Percentiles rank a stretch among this genome's conserved stretches.
Conservation (phyloP, 2,888 invertebrate genomes). For the Druceiella hillmani region DNA sequence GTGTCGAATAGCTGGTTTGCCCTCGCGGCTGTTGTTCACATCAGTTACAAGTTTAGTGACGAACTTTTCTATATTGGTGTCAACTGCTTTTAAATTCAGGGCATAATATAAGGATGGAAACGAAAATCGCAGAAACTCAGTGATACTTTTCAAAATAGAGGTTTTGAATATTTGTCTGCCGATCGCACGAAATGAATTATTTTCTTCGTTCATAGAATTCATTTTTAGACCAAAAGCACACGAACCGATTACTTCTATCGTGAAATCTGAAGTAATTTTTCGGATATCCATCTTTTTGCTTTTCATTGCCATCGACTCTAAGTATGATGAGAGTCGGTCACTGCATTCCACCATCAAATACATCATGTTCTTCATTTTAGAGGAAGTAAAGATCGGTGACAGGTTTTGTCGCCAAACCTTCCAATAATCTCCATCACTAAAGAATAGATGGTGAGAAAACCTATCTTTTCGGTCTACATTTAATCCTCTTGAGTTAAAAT, state of each 20-base stretch:
- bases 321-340: background rate
- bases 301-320: background rate
- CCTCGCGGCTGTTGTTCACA: background rate
- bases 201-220: background rate
- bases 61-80: background rate
- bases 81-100: no score
- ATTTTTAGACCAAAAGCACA: background rate
- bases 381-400: constrained; percentile 12
- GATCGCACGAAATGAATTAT: background rate
- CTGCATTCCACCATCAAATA: background rate
- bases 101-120: background rate
- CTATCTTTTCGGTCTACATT: constrained; percentile 4
- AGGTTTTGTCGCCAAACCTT: constrained; percentile 10
- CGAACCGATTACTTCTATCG: background rate
- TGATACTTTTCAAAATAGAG: no score
- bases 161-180: background rate
- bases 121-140: no score
- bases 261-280: background rate
- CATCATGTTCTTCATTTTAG: background rate
- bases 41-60: background rate
- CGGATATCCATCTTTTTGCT: background rate
- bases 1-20: background rate
- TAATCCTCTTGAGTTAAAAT: constrained; percentile 9
- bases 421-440: constrained; percentile 8
- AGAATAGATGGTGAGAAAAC: constrained; percentile 8